Conservation (phyloP, 2,797 vertebrate species). For the Mus caroli region DNA sequence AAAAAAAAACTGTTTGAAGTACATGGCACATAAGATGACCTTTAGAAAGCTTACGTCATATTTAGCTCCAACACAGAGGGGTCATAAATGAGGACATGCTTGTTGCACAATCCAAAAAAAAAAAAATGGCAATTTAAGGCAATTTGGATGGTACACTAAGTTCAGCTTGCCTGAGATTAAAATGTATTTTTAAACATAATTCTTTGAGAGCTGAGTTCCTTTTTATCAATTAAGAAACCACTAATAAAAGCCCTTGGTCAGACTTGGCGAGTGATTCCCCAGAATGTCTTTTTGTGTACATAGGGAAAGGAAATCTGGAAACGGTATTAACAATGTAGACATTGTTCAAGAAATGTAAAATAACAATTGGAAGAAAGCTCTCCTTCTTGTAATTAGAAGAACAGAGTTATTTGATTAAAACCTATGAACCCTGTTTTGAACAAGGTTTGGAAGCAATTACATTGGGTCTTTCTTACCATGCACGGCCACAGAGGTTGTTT, state of each 20-base stretch:
- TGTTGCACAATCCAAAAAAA: constrained; percentile 62
- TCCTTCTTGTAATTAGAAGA: constrained; percentile 47
- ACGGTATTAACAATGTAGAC: constrained; percentile 76
- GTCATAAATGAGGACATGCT: constrained; percentile 65
- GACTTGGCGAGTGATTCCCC: constrained; percentile 53
- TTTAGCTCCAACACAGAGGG: constrained; percentile 78
- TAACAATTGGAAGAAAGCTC: constrained; percentile 39
- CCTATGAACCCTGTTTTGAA: constrained; percentile 9
- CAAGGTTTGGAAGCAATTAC: neutral
- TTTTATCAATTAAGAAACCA: constrained; percentile 70
- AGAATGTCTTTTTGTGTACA: constrained; percentile 66
- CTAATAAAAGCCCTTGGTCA: constrained; percentile 71
- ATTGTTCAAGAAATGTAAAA: constrained; percentile 67
- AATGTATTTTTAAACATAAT: constrained; percentile 77
- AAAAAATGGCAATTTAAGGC: constrained; percentile 52
- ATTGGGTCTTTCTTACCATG: constrained; percentile 90
- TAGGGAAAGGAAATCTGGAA: constrained; percentile 73
- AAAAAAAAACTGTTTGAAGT: constrained; percentile 61
- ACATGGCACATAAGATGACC: constrained; percentile 60
- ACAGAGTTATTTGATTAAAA: constrained; percentile 49
- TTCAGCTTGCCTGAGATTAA: constrained; percentile 72
- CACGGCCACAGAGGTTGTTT: constrained; percentile 92
- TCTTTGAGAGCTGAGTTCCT: constrained; percentile 63
- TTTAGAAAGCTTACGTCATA: constrained; percentile 68
- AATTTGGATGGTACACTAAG: constrained; percentile 62